Evolutionary conservation across 2,888 invertebrate genomes (phyloP), one percentile per base, ranked within the genome.

Genomic region (Hoplodrina blanda): DNA sequence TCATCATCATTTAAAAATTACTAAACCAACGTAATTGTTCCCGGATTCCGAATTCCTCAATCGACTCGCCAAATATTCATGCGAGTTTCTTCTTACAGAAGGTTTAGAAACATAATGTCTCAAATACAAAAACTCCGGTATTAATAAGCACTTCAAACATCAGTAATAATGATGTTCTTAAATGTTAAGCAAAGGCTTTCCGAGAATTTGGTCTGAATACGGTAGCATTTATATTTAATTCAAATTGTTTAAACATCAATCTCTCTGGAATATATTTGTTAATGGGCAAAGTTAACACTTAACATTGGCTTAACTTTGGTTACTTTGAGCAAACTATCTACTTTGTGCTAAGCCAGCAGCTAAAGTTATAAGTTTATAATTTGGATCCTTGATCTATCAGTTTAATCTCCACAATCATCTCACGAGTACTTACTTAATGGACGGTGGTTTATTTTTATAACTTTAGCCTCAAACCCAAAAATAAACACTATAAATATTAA

Each of bases 171-270:
- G 46, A 49, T 54, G 46, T 19, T 49, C 20, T 49, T 46, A 5
- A 30, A 50, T 55, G 49, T 44, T 65, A 41, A 56, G 50, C 50
- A 56, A 4, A 55, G 8, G 25, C 10, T 15, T 46, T 41, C 49
- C 4, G 46, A 46, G 6, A 50, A 50, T 30, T 55, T 13, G 20
- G 52, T 60, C n/a, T 60, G 20, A 44, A 54, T 61, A 25, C 11
- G 7, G 55, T 55, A 11, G 0, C 20, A 49, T 50, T 61, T n/a
- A 50, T 70, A 61, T 67, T 60, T 44, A 11, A 50, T 55, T 41
- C 33, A 30, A 30, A 41, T 41, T 30, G 7, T 50, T 41, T 61
- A 41, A 44, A 41, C 30, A 13, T 41, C 41, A 17, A 44, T 50
- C 41, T 25, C 44, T 30, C 25, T 6, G 4, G 54, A 37, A 60